Evolutionary conservation across 2,888 invertebrate genomes (phyloP), one percentile per base, ranked within the genome.

Genomic region (Prosopocoilus inquinatus): DNA sequence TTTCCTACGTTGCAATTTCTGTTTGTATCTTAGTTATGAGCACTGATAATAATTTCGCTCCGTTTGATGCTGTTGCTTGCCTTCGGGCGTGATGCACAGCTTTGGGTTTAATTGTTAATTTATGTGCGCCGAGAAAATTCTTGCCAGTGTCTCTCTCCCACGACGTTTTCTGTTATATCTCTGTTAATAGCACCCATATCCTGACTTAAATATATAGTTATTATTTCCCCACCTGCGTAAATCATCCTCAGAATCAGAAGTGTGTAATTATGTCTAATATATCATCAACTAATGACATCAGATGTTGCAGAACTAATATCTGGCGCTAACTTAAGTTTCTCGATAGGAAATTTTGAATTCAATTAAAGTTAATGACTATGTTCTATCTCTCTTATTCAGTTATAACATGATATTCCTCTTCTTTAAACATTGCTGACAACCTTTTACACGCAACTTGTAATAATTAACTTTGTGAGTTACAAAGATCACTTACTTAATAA

Each of bases 201-300:
- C 20, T 28, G 20, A 28, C 20, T 28, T 28, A 28, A 28, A 28
- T 28, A 3, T 28, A 28, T 28, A 28, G 20, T 28, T 28, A 28
- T 28, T 41, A 36, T 36, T 12, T 41, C 41, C 15, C 9, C 9
- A 47, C 47, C 47, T 57, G 38, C 16, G 41, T 47, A 54, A 57
- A 53, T 53, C 57, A 54, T 36, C 39, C 50, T 48, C 47, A 47
- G 54, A 47, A 57, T 47, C 57, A 54, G 46, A 57, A 54, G 49
- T 54, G 39, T 53, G 50, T 57, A 57, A 57, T 57, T 57, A 57
- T 57, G 47, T 41, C 50, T 50, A 43, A 50, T 57, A 57, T 38
- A 54, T 57, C 57, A 57, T 44, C 49, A 57, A 33, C 47, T 41
- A 15, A 41, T 15, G 13, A 13, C 41, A 16, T 13, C 16, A 15